Evolutionary conservation across 2,113 vertebrate species (phyloP), one percentile per base, ranked within the genome.

Genomic region (Zosterops borbonicus): DNA sequence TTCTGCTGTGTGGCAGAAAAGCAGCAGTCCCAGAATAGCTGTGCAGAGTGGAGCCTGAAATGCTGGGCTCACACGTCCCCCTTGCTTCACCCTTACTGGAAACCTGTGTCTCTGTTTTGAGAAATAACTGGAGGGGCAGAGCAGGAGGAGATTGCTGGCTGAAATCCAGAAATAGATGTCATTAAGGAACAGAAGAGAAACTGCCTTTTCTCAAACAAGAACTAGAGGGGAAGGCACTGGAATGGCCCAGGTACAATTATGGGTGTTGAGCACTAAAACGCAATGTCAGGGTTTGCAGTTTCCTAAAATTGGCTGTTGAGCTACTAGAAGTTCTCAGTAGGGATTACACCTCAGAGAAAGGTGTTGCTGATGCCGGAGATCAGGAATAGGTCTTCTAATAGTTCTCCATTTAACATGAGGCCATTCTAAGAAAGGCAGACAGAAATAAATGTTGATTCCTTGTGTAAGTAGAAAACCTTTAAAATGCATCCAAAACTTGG

Each of bases 31-130:
- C 92, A 77, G 88, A 97, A 89, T 85, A 89, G 83, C 89, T 63
- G 5, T 9, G 46, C 73, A 83, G 88, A 82, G 89, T 77, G 89
- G 90, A 83, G 86, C 71, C 88, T 4, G 17, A 95, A 96, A 92
- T 23, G 12, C 83, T 76, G 64, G 65, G 83, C 76, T 97, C 85
- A 60, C 90, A 35, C 2, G 1, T 68, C 37, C 60, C 44, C 58
- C 73, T 16, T 76, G 47, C 56, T 82, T 81, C 92, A 55, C 68
- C 42, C 80, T 96, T 96, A 79, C 87, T 92, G 95, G 90, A 96
- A 95, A 87, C 0, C 0, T 3, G 2, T 49, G 28, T 39, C 50
- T 25, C 49, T 78, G 19, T 65, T 94, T 80, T 20, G 84, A 74
- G 89, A 87, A 94, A 46, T 71, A 63, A 31, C 52, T 65, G 33